phyloP scores from a whole-genome alignment of 1,140 invertebrate genomes.

The Scaptomyza pallida region DNA sequence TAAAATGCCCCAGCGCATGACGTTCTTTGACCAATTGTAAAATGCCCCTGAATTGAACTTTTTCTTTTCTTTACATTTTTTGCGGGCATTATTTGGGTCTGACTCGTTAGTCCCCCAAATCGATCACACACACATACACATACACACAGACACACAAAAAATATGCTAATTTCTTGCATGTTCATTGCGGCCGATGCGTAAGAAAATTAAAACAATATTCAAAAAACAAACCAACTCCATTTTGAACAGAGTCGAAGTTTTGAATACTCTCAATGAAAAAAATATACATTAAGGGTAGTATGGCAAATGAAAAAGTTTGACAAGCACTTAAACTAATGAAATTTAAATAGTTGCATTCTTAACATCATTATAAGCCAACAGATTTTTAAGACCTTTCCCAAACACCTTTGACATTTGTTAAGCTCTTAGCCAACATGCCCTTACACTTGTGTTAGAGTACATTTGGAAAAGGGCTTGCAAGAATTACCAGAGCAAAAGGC shows the following conservation, averaged over 20 bases:
- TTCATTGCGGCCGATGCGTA: constrained; percentile 68
- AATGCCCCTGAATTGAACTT: constrained; percentile 25
- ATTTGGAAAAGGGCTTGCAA: constrained; percentile 56
- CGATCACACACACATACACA: constrained; percentile 58
- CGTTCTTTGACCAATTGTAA: constrained; percentile 68
- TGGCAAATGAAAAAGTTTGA: background rate
- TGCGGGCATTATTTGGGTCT: background rate
- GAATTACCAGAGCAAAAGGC: constrained; percentile 27
- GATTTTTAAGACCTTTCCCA: no score
- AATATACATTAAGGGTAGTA: constrained; percentile 12
- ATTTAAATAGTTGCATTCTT: no score
- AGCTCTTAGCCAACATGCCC: no score
- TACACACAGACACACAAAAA: constrained; percentile 59
- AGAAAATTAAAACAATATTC: constrained; percentile 70
- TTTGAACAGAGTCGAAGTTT: constrained; percentile 26
- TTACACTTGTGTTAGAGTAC: background rate
- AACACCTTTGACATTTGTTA: no score
- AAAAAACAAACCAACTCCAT: constrained; percentile 7
- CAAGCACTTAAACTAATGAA: no score
- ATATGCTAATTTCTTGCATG: constrained; percentile 75
- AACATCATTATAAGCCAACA: no score
- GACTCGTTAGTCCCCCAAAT: constrained; percentile 65
- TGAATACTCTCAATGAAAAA: constrained; percentile 38
- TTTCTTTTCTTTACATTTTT: background rate
- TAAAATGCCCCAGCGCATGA: constrained; percentile 36